Base-by-base conservation (phyloP, 2,113 vertebrate species). In the Chloebia gouldiae region DNA sequence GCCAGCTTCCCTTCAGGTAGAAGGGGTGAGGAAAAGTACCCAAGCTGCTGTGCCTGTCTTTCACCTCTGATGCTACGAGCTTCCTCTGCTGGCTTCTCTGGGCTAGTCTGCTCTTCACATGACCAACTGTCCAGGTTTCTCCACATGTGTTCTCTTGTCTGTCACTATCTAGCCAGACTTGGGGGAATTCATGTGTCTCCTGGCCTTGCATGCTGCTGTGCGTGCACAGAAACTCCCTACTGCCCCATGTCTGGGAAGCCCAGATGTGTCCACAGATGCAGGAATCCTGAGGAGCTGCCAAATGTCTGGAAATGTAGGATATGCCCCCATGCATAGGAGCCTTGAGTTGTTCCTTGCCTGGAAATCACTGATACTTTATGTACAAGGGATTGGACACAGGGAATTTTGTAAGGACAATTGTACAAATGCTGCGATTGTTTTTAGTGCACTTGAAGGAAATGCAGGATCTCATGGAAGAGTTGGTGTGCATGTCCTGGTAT, bases 241-340 rank as follows among this genome's bases (percentile, higher is more conserved):
- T 88, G 90, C 77, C 76, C 86, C 0, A 0, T 18, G 75, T 75
- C 92, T 96, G 91, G 59, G 69, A 83, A 83, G 47, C 60, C 92
- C 94, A 94, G 82, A 86, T 96, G 86, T 71, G 72, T 93, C 83
- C 71, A 63, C 91, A 94, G 69, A 91, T 92, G 94, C 80, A 88
- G 72, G 92, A 96, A 94, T 94, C 56, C 47, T 81, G 76, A 78
- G 2, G 15, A 13, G 22, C 68, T 90, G 94, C 88, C 95, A 96
- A 83, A 81, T 2, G 45, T 94, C 91, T 97, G 91, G 91, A 95
- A 95, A 68, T 47, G 56, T 63, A 77, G 82, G 68, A 61, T 92
- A 56, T 97, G 94, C 94, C 95, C 86, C 40, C 91, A 86, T 95
- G 72, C 83, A 78, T 63, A 65, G 79, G 54, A 87, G 57, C 65